Conservation (phyloP, 2,888 invertebrate species). For the Spisula solida region DNA sequence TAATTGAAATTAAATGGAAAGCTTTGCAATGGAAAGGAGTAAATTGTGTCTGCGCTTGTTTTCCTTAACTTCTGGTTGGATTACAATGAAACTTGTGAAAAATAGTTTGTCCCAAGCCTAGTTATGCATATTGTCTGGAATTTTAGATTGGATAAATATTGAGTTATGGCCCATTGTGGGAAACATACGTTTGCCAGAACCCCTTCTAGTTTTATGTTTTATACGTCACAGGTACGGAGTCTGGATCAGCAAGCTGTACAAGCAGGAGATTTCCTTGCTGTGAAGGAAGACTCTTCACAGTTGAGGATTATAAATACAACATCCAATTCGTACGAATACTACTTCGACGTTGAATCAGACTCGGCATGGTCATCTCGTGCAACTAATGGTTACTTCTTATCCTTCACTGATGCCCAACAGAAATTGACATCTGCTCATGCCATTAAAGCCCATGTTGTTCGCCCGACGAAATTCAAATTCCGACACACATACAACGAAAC, state of each 20-base stretch:
- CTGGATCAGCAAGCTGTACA: slow-evolving; percentile 52
- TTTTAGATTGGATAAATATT: too few species aligned
- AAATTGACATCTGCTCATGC: slow-evolving; percentile 60
- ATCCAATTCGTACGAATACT: slow-evolving; percentile 54
- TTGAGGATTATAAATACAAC: slow-evolving; percentile 52
- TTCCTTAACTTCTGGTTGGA: not conserved
- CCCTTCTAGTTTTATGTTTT: not conserved
- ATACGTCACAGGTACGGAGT: slow-evolving; percentile 49
- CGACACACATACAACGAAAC: slow-evolving; percentile 54
- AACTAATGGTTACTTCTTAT: slow-evolving; percentile 49
- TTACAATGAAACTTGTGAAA: too few species aligned
- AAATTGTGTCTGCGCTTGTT: not conserved
- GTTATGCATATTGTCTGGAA: too few species aligned
- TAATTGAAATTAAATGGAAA: too few species aligned
- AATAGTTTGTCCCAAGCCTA: too few species aligned
- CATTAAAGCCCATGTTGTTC: slow-evolving; percentile 52
- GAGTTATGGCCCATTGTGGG: too few species aligned
- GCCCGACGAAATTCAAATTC: slow-evolving; percentile 54
- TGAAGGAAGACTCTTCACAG: slow-evolving; percentile 52
- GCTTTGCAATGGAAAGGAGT: too few species aligned
- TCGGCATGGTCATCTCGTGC: slow-evolving; percentile 37
- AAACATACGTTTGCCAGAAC: too few species aligned
- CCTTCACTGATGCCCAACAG: slow-evolving; percentile 29
- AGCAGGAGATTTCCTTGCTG: slow-evolving; percentile 63
- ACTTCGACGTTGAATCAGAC: slow-evolving; percentile 57